Percentiles rank a stretch among this genome's conserved stretches.
phyloP scores from a whole-genome alignment of 2,888 invertebrate species.

The Dynastes maya region DNA sequence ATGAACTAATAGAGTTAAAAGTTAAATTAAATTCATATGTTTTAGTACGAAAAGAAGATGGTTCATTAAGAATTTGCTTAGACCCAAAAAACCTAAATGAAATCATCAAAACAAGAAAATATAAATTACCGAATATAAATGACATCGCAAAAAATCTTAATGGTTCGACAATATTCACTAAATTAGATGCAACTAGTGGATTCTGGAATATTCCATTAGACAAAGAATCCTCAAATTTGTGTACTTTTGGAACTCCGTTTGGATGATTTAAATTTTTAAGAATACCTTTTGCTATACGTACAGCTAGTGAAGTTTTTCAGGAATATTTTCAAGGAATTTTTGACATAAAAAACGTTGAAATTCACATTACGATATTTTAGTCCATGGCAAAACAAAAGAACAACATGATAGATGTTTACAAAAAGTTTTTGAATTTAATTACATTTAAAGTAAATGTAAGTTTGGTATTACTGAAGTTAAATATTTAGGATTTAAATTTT shows the following conservation, averaged over 20 bases:
- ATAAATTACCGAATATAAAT: conserved; percentile 55
- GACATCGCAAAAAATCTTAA: conserved; percentile 52
- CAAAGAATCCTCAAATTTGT: conserved; percentile 53
- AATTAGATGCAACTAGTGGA: conserved; percentile 54
- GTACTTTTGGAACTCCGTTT: conserved; percentile 59
- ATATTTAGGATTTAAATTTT: background rate
- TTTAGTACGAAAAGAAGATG: conserved; percentile 43
- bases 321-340: conserved; percentile 48
- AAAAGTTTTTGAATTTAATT: conserved; percentile 29
- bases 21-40: conserved; percentile 41
- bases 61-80: conserved; percentile 50
- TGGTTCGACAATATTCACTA: conserved; percentile 52
- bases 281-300: conserved; percentile 47
- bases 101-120: conserved; percentile 54
- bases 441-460: conserved; percentile 52
- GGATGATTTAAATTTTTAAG: conserved; percentile 47
- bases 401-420: conserved; percentile 40
- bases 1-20: conserved; percentile 27
- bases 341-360: conserved; percentile 43
- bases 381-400: conserved; percentile 40
- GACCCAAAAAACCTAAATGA: conserved; percentile 56
- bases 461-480: conserved; percentile 48
- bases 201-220: conserved; percentile 58
- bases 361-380: conserved; percentile 50
- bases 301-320: conserved; percentile 49